Evolutionary conservation across 2,797 vertebrate species (phyloP).

Genomic region (Lindbergichthys nudifrons): DNA sequence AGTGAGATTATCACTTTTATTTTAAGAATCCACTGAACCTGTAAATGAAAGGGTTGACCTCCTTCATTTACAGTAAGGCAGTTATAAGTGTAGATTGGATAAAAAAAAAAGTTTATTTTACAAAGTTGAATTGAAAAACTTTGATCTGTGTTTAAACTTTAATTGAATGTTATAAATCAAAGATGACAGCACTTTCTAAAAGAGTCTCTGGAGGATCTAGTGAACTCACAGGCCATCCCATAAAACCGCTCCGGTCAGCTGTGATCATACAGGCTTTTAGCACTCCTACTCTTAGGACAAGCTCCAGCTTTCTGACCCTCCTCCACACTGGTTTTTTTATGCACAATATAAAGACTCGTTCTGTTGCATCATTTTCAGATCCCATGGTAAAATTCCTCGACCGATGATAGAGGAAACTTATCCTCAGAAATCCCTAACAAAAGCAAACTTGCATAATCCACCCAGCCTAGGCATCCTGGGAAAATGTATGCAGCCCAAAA

Average conservation of each 20-base stretch:
- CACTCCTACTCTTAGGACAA: constrained; percentile 2
- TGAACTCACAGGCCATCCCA: neutral
- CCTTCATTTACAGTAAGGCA: neutral
- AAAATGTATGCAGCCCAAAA: constrained; percentile 43
- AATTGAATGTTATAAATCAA: constrained; percentile 21
- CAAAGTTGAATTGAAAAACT: constrained; percentile 2
- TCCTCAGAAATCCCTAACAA: constrained; percentile 60
- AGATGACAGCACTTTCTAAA: neutral
- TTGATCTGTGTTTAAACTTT: constrained; percentile 3
- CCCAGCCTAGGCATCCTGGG: constrained; percentile 62
- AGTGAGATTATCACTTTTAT: constrained; percentile 45
- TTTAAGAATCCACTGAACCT: constrained; percentile 38
- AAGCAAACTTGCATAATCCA: constrained; percentile 57
- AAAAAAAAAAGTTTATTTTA: neutral
- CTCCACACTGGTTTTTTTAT: constrained; percentile 28
- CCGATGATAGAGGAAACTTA: constrained; percentile 51
- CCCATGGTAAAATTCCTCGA: constrained; percentile 49
- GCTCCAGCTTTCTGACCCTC: constrained; percentile 13
- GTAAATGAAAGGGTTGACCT: constrained; percentile 12
- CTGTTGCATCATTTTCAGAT: constrained; percentile 55
- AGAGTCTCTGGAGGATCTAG: neutral
- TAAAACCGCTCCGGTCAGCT: constrained; percentile 12
- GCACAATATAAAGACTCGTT: constrained; percentile 45
- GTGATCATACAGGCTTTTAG: constrained; percentile 14
- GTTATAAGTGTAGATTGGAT: constrained; percentile 6